A percentile compares a stretch with the other conserved stretches of the same genome.
Conservation (phyloP, 2,113 vertebrate genomes). For the Forbesichthys agassizii region DNA sequence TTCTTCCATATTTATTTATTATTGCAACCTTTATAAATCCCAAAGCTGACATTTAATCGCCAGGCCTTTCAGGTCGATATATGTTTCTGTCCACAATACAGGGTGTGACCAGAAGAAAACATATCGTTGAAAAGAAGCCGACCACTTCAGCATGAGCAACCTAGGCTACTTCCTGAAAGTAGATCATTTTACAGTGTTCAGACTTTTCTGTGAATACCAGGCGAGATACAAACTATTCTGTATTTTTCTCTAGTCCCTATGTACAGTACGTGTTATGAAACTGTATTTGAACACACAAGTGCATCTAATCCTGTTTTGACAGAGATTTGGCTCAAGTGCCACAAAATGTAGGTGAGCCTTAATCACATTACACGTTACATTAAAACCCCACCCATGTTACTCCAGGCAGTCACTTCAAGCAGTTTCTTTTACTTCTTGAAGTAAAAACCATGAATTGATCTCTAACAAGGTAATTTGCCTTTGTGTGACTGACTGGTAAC, state of each 20-base stretch:
- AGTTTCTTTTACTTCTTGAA: neutral
- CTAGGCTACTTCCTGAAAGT: constrained; percentile 40
- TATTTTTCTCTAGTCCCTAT: constrained; percentile 13
- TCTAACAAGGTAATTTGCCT: constrained; percentile 11
- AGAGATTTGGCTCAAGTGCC: constrained; percentile 33
- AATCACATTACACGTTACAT: neutral
- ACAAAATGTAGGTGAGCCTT: constrained; percentile 13
- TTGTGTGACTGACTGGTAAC: constrained; percentile 18
- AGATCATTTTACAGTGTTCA: constrained; percentile 57
- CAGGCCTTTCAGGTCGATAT: neutral
- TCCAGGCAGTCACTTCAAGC: too few species aligned
- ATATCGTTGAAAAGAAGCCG: constrained; percentile 43
- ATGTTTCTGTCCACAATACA: constrained; percentile 30
- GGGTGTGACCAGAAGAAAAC: constrained; percentile 45
- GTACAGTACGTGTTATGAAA: constrained; percentile 3
- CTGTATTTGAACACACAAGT: constrained; percentile 38
- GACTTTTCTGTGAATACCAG: constrained; percentile 8
- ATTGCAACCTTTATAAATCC: neutral
- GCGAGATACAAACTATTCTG: constrained; percentile 4
- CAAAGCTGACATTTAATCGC: neutral
- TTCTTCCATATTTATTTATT: neutral
- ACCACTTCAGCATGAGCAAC: constrained; percentile 51
- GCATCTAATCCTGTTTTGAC: constrained; percentile 56
- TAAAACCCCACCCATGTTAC: neutral
- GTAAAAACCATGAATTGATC: neutral